These are phyloP conservation scores for Anoplolepis gracilipes DNA, from an alignment of 1,140 invertebrate species.

Conservation along the genomic window DNA sequence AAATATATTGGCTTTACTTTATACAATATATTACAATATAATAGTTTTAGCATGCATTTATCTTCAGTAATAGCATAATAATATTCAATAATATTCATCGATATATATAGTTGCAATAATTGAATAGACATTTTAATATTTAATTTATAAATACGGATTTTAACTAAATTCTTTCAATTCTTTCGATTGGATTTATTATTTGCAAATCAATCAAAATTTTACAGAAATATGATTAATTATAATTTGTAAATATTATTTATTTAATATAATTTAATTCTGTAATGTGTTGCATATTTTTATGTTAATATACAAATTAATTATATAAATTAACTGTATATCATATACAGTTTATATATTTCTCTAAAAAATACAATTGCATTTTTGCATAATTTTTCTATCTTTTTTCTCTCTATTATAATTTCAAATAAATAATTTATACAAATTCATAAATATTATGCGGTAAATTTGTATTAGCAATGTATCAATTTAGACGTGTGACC, in stretches of 20 bases:
- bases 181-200: background rate
- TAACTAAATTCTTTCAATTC: background rate
- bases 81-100: background rate
- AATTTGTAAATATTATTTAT: background rate
- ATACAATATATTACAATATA: background rate
- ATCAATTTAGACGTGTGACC: background rate
- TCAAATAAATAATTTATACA: constrained; percentile 4
- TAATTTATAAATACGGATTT: background rate
- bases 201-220: background rate
- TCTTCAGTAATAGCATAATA: background rate
- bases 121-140: background rate
- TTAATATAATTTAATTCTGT: background rate
- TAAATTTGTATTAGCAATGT: background rate
- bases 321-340: background rate
- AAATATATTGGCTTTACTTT: background rate
- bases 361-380: background rate
- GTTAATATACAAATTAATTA: background rate
- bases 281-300: background rate
- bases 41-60: background rate
- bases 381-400: background rate
- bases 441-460: background rate
- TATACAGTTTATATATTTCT: background rate
- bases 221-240: background rate
- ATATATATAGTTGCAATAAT: background rate
- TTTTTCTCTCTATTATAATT: background rate